These are phyloP conservation scores for Hesperia comma DNA, from an alignment of 2,888 invertebrate genomes.

Conservation along the genomic window DNA sequence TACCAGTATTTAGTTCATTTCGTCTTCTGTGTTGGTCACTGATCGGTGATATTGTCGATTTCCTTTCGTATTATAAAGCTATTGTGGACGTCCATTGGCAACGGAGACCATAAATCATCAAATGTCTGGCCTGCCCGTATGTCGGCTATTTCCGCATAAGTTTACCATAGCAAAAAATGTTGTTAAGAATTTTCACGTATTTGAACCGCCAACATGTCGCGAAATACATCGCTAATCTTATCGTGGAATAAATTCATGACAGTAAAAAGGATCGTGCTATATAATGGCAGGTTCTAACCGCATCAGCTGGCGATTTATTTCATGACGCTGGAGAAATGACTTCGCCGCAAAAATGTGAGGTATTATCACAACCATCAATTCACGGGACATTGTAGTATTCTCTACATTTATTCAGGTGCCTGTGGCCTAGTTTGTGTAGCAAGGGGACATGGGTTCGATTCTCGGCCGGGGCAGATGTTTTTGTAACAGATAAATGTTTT, in stretches of 20 bases:
- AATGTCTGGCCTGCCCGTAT: too few species aligned
- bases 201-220: not conserved
- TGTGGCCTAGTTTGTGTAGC: too few species aligned
- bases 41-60: too few species aligned
- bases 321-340: constrained; percentile 29
- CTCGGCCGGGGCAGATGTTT: too few species aligned
- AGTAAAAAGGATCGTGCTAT: constrained; percentile 31
- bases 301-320: constrained; percentile 34
- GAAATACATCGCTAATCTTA: constrained; percentile 25
- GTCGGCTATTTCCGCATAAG: too few species aligned
- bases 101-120: too few species aligned
- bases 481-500: too few species aligned
- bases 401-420: constrained; percentile 9
- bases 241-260: constrained; percentile 33
- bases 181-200: not conserved
- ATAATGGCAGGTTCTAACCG: constrained; percentile 25
- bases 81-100: too few species aligned
- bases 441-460: too few species aligned
- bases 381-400: constrained; percentile 16
- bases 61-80: too few species aligned
- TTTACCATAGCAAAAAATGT: not conserved
- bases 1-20: too few species aligned
- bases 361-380: constrained; percentile 30
- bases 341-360: constrained; percentile 24
- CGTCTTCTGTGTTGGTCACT: too few species aligned